Conservation (phyloP, 2,113 vertebrate genomes). For the Xenopus laevis region DNA sequence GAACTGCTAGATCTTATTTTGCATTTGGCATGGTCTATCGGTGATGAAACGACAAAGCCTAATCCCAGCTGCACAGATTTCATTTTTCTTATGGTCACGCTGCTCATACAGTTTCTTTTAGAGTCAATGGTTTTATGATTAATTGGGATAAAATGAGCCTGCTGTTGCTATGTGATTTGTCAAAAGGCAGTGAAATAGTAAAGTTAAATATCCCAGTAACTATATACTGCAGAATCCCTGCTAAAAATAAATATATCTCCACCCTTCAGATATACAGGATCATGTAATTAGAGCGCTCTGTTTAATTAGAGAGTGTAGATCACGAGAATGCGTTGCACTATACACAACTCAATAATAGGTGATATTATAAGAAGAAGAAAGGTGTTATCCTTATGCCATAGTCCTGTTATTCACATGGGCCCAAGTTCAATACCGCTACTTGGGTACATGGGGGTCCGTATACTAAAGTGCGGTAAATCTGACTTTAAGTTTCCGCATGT, state of each 20-base stretch:
- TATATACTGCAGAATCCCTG: not conserved
- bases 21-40: not conserved
- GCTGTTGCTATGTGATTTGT: not conserved
- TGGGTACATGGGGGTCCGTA: too few relatives aligned
- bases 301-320: too few relatives aligned
- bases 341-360: too few relatives aligned
- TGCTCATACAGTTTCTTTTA: not conserved
- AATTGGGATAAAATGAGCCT: not conserved
- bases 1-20: not conserved
- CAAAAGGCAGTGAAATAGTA: not conserved
- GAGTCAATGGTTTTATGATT: not conserved
- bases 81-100: not conserved
- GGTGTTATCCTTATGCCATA: too few relatives aligned
- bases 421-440: too few relatives aligned
- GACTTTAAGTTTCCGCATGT: too few relatives aligned
- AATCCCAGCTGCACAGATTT: not conserved
- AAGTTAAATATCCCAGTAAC: not conserved
- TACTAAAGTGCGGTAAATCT: too few relatives aligned
- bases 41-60: not conserved
- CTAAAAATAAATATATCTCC: not conserved
- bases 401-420: too few relatives aligned
- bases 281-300: too few relatives aligned
- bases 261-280: too few relatives aligned
- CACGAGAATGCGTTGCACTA: too few relatives aligned
- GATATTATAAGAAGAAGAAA: too few relatives aligned